Base-by-base conservation (phyloP, 2,888 invertebrate species). In the Allophyes oxyacanthae region DNA sequence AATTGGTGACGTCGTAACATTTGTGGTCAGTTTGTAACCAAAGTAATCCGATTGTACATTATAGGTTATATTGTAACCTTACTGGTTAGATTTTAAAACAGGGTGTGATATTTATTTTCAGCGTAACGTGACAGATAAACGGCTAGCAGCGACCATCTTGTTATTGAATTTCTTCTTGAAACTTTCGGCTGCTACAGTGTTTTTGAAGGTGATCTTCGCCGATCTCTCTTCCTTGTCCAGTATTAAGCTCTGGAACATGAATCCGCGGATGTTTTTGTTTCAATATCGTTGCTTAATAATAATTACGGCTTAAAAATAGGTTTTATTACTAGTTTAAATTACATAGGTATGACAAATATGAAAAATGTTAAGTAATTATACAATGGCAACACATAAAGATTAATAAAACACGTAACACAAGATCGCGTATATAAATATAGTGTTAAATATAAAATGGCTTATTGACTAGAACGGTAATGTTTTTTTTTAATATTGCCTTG, bases 91-190 rank as follows among this genome's bases (percentile, higher is more conserved):
- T 38, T 41, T 26, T 40, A 40, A 45, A 13, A 32, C 26, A 6
- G 2, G n/a, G 13, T 33, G 13, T 11, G 33, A 43, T 7, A 14
- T 30, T 11, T 11, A 2, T 28, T 10, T 43, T 72, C 62, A 83
- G 38, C 76, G 81, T 41, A 89, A 77, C 0, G 78, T 77, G 64
- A 94, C 94, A 30, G 87, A 74, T 8, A 94, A 81, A 15, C 91
- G 75, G 83, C 93, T 92, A 9, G 94, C 94, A 7, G 94, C 92
- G 0, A 94, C 93, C 91, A 94, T 92, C 76, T 94, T 92, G 79
- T 89, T 90, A 77, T 94, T 87, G 72, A 94, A 94, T 64, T 94
- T 93, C 79, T 83, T 88, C 78, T 87, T 89, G 75, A 94, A 94
- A 7, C 55, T 82, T 45, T 91, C 90, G 0, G 94, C 94, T 0